Base-by-base conservation (phyloP, 2,113 vertebrate genomes). In the Oncorhynchus masou region DNA sequence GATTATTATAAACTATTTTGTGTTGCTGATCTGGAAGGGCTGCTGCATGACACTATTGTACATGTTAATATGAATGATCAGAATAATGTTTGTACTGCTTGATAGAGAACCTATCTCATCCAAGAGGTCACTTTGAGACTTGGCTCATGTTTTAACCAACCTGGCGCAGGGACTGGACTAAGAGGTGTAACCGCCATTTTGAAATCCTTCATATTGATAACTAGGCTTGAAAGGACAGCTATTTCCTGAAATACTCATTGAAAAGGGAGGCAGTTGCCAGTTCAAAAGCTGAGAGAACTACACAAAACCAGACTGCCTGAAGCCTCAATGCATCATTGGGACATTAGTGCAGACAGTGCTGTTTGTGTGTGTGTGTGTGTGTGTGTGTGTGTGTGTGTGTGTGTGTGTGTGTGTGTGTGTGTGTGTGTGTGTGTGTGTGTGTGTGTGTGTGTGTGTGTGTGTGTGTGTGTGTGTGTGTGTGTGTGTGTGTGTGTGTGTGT, bases 191-290 rank as follows among this genome's bases (percentile, higher is more conserved):
- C 66, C 51, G 34, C 66, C 74, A 73, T 76, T 59, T 69, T 64
- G 48, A 79, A 76, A 79, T 79, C 64, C 66, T 71, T 68, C 29
- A 51, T 68, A 64, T 29, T 29, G 67, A 31, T 67, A 75, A 79
- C 76, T 67, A 77, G 71, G 71, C 57, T 76, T 72, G 25, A 60
- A 27, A 70, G 69, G 75, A 79, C 77, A 74, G 59, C 59, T 45
- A 76, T 75, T 70, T 73, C 77, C 73, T 60, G 62, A 79, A 76
- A 83, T 79, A 70, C 59, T 59, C 34, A 49, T 71, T 76, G 68
- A 54, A 54, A 54, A 22, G 59, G 59, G n/a, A 62, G 2, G n/a
- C 6, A 62, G 51, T 62, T 22, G n/a, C n/a, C 59, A 62, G 59
- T 2, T 11, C 59, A 20, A 2, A 16, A 62, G n/a, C 59, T 62